A percentile compares a stretch with the other conserved stretches of the same genome.
Conservation (phyloP, 2,797 vertebrate genomes). For the Anniella stebbinsi region DNA sequence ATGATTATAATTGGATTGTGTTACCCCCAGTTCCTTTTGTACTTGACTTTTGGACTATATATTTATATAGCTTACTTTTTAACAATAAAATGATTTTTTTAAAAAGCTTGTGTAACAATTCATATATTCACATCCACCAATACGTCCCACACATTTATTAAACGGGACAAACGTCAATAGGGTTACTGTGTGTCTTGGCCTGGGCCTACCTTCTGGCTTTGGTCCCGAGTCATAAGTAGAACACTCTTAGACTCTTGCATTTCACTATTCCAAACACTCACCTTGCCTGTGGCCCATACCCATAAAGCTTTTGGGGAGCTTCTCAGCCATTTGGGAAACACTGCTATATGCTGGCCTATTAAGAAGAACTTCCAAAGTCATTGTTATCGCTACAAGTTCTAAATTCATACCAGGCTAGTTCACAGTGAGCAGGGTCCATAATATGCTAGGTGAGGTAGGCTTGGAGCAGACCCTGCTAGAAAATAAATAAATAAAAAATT, state of each 20-base stretch:
- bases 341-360: constrained; percentile 25
- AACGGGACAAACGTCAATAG: background rate
- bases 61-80: too few species aligned
- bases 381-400: constrained; percentile 34
- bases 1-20: too few species aligned
- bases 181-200: background rate
- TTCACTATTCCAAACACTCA: background rate
- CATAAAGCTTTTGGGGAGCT: background rate
- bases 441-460: constrained; percentile 78
- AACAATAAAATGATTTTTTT: too few species aligned
- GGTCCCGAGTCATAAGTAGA: background rate
- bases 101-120: constrained; percentile 34
- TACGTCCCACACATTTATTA: background rate
- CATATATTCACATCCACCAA: constrained; percentile 45
- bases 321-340: background rate
- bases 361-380: constrained; percentile 47
- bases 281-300: background rate
- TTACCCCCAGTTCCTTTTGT: too few species aligned
- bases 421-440: constrained; percentile 45
- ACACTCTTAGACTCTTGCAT: background rate
- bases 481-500: background rate
- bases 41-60: too few species aligned
- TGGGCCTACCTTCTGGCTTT: background rate
- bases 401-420: constrained; percentile 21
- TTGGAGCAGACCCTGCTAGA: constrained; percentile 65